Evolutionary conservation across 2,888 invertebrate genomes (phyloP).

Genomic region (Drosophila paranaensis): DNA sequence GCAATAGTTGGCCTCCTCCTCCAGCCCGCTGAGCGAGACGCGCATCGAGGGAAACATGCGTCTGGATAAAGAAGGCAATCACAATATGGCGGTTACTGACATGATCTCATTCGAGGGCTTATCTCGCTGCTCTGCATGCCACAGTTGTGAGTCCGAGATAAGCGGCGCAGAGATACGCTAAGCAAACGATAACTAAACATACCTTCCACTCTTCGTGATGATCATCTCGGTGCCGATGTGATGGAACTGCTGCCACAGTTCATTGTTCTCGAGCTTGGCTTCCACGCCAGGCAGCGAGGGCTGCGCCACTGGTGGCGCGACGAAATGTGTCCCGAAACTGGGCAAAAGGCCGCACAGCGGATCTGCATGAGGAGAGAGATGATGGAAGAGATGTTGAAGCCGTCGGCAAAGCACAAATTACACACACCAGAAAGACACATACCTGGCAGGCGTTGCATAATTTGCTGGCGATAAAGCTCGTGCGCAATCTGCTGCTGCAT

Average conservation of each 20-base stretch:
- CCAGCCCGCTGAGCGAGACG: slow-evolving; percentile 90
- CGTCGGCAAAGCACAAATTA: background rate
- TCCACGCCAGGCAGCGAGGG: slow-evolving; percentile 82
- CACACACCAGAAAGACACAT: no score
- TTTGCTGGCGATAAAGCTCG: slow-evolving; percentile 83
- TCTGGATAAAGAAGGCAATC: slow-evolving; percentile 86
- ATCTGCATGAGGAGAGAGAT: slow-evolving; percentile 59
- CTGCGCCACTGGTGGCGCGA: slow-evolving; percentile 68
- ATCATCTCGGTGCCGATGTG: slow-evolving; percentile 91
- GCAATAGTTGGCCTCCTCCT: slow-evolving; percentile 92
- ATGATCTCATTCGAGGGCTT: slow-evolving; percentile 46
- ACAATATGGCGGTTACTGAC: slow-evolving; percentile 41
- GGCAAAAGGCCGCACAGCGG: slow-evolving; percentile 78
- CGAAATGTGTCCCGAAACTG: slow-evolving; percentile 66
- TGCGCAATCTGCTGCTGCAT: slow-evolving; percentile 84
- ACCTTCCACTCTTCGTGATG: slow-evolving; percentile 92
- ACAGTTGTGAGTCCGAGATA: slow-evolving; percentile 37
- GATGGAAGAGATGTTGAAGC: background rate
- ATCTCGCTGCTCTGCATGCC: slow-evolving; percentile 57
- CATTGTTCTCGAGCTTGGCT: slow-evolving; percentile 88
- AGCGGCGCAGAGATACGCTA: slow-evolving; percentile 41
- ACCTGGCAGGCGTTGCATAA: slow-evolving; percentile 84
- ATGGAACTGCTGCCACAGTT: slow-evolving; percentile 90
- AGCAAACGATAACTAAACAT: slow-evolving; percentile 81
- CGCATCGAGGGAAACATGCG: slow-evolving; percentile 96